Percentiles rank a stretch among this genome's conserved stretches.
Conservation (phyloP, 2,113 vertebrate genomes). For the Castor canadensis region DNA sequence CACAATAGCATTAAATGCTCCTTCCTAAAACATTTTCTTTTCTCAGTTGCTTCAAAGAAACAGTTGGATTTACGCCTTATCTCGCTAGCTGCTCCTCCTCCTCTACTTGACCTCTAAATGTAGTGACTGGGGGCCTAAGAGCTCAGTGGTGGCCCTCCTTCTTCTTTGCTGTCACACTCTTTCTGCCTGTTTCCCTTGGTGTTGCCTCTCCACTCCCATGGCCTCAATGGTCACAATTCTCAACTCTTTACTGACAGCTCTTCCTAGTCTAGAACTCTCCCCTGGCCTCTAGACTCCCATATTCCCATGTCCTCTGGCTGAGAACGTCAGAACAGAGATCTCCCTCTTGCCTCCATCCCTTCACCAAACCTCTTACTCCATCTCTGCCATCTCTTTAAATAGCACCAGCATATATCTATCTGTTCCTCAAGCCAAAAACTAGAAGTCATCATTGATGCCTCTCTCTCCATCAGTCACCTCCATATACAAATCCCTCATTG, state of each 20-base stretch:
- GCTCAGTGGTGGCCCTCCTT: neutral
- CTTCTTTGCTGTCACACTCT: neutral
- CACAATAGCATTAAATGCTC: neutral
- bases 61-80: neutral
- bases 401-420: neutral
- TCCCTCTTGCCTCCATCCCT: neutral
- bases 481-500: neutral
- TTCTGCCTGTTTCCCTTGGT: neutral
- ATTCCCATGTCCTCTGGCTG: neutral
- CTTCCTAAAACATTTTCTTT: neutral
- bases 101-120: neutral
- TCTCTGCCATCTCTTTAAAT: neutral
- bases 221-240: neutral
- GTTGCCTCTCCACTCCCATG: neutral
- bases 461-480: neutral
- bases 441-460: neutral
- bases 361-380: neutral
- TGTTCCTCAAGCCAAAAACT: neutral
- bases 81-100: neutral
- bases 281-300: neutral
- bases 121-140: neutral
- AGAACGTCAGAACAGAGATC: neutral
- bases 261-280: neutral
- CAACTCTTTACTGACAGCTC: neutral
- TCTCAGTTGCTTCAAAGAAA: conserved; percentile 11